Conservation (phyloP, 2,888 invertebrate genomes). For the Flexamia atlantica region DNA sequence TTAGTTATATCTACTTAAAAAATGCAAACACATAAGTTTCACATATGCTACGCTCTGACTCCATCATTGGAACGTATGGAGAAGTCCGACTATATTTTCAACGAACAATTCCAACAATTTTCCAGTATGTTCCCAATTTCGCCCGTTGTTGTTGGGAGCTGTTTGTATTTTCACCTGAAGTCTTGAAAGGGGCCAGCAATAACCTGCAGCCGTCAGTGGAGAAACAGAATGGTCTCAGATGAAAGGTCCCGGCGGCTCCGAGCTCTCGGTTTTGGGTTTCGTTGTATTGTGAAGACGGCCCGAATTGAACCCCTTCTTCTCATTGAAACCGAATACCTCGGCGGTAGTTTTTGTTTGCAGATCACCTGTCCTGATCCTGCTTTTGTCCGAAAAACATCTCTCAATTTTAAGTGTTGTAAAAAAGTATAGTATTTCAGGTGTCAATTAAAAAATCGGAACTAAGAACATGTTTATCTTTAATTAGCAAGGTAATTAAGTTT, state of each 20-base stretch:
- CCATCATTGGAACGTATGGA: too few relatives aligned
- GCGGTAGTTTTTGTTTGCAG: conserved; percentile 7
- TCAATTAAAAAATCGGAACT: too few relatives aligned
- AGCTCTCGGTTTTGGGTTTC: conserved; percentile 11
- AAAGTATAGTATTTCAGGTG: not conserved
- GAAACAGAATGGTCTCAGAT: not conserved
- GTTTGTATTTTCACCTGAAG: not conserved
- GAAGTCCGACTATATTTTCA: too few relatives aligned
- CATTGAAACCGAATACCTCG: not conserved
- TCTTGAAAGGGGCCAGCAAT: not conserved
- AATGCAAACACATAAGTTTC: too few relatives aligned
- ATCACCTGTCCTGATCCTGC: not conserved
- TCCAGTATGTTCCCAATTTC: too few relatives aligned
- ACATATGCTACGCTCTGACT: too few relatives aligned
- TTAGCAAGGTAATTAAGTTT: too few relatives aligned
- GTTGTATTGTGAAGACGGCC: conserved; percentile 5
- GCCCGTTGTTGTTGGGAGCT: not conserved
- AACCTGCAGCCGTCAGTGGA: not conserved
- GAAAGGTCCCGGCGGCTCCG: not conserved
- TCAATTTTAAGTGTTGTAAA: not conserved
- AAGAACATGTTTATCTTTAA: too few relatives aligned
- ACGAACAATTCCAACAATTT: too few relatives aligned
- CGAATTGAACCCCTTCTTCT: conserved; percentile 8
- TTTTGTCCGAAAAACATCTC: not conserved
- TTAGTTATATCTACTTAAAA: too few relatives aligned